Evolutionary conservation across 1,140 invertebrate genomes (phyloP).

Genomic region (Leptinotarsa lineolata): DNA sequence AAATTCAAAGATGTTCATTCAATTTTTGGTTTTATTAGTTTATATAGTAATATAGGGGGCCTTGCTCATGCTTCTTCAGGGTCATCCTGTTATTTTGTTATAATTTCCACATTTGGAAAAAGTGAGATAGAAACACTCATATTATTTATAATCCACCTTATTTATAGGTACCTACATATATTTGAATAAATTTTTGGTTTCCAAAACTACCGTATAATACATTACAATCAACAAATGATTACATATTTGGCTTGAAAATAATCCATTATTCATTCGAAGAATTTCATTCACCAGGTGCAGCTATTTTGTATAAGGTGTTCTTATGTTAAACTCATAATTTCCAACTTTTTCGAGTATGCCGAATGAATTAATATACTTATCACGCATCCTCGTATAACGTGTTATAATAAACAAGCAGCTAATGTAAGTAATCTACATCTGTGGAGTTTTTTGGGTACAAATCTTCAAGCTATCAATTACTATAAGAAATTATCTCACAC

Average conservation of each 20-base stretch:
- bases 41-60: too few species aligned
- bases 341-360: not conserved
- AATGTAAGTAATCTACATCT: slow-evolving; percentile 16
- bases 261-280: not conserved
- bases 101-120: too few species aligned
- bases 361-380: slow-evolving; percentile 21
- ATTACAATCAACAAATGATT: not conserved
- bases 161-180: too few species aligned
- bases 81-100: too few species aligned
- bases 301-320: not conserved
- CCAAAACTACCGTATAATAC: too few species aligned
- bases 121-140: too few species aligned
- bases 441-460: not conserved
- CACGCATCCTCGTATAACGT: slow-evolving; percentile 7
- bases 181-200: too few species aligned
- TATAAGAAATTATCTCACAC: not conserved
- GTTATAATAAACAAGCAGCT: slow-evolving; percentile 20
- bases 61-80: too few species aligned
- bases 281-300: not conserved
- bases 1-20: too few species aligned
- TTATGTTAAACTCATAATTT: slow-evolving; percentile 16
- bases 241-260: not conserved
- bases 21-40: too few species aligned
- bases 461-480: slow-evolving; percentile 19
- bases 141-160: too few species aligned